Evolutionary conservation across 2,113 vertebrate species (phyloP), one percentile per base, ranked within the genome.

Genomic region (Centrocercus urophasianus): DNA sequence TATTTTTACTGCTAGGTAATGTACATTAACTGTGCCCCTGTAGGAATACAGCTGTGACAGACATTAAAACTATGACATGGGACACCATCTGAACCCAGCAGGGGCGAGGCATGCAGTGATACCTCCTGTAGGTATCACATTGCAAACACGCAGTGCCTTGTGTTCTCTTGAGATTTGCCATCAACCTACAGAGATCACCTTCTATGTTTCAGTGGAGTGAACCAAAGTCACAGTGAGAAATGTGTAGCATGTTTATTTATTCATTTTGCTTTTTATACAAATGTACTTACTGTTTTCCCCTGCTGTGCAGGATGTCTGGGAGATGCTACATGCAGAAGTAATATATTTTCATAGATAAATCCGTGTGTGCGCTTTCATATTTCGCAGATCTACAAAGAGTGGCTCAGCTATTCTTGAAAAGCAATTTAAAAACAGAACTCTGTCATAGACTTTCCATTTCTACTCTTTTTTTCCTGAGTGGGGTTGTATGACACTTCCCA

Each of bases 221-320:
- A 47, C 25, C 3, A 18, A 86, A 71, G 47, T 22, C 38, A 3
- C 61, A 48, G 38, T 15, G 36, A 36, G 19, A 25, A 64, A 47
- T 3, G 21, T 65, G 27, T 5, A 65, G 32, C 8, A 5, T 25
- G 20, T 36, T 61, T 75, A 11, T 36, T 42, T 60, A 4, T 82
- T 81, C 86, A 48, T 87, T 95, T 88, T 57, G 80, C 78, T 88
- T 27, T 87, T 83, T 76, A 52, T 30, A 83, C 13, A 42, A 72
- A 27, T 43, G 8, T 40, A 30, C 15, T 48, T 59, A 25, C 7
- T 52, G 38, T 64, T 40, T 88, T n/a, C 4, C 27, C 20, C 75
- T 88, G 89, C 66, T 86, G 77, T 89, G 93, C 63, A 76, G 93
- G 72, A 32, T 13, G 56, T n/a, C 71, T 67, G 65, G 72, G 43